phyloP scores from a whole-genome alignment of 2,797 vertebrate genomes.

The Momotus momota region DNA sequence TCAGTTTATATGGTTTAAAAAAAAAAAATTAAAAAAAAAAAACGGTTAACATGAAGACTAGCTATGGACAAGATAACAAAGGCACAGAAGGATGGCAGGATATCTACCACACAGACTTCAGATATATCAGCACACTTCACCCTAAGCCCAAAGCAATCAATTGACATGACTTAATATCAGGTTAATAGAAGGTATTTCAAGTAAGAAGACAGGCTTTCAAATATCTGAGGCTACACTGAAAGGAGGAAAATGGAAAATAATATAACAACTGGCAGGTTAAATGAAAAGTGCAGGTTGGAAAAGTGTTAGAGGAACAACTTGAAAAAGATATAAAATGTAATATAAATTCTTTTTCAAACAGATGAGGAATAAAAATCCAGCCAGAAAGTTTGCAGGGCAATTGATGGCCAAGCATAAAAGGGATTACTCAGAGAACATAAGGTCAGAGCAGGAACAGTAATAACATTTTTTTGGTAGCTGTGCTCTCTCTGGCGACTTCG shows the following conservation, averaged over 20 bases:
- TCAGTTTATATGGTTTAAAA: neutral
- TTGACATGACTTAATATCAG: neutral
- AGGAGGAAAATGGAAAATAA: constrained; percentile 20
- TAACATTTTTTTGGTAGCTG: neutral
- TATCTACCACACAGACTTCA: neutral
- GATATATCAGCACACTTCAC: neutral
- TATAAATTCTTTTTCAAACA: neutral
- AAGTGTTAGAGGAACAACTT: neutral
- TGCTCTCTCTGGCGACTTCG: neutral
- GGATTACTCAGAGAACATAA: neutral
- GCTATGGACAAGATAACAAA: neutral
- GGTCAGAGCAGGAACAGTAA: neutral
- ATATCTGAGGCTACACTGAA: neutral
- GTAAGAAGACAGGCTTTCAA: neutral
- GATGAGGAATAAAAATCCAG: neutral
- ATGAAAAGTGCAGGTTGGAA: neutral
- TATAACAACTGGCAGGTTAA: neutral
- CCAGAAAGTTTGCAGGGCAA: neutral
- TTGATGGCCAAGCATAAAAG: neutral
- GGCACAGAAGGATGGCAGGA: neutral
- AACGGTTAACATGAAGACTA: neutral
- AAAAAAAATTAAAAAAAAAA: neutral
- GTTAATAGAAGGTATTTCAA: neutral
- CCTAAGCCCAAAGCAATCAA: neutral
- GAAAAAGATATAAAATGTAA: neutral